Evolutionary conservation across 2,888 invertebrate species (phyloP), one percentile per base, ranked within the genome.

Genomic region (Candidula unifasciata): DNA sequence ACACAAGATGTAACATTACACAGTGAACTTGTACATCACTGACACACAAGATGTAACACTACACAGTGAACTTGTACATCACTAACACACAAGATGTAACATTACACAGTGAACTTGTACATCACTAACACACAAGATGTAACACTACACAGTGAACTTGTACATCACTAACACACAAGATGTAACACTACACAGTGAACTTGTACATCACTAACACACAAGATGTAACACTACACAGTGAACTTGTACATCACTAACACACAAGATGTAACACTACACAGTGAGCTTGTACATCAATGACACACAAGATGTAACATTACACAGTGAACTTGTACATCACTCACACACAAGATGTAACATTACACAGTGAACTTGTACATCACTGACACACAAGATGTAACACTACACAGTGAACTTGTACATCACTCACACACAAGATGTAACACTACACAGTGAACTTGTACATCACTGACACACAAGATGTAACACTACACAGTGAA

Each of bases 381-480:
- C 68, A 33, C 1, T 68, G 16, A 68, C 16, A 18, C 33, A 44
- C 13, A 44, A 44, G 44, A 44, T 13, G 13, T 10, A 13, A 44
- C 44, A 44, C 44, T 10, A 44, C 6, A n/a, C 6, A 44, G 44
- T 44, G 5, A 21, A 60, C 24, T 1, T 24, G 18, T 16, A 13
- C n/a, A 60, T 6, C n/a, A n/a, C 10, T 18, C 18, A 60, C 60
- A 60, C 3, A 16, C 18, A 18, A 60, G 18, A n/a, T 18, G 18
- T 18, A 16, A 60, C 44, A 44, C n/a, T 60, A 60, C 5, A 60
- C 60, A 60, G n/a, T 60, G 16, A 60, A 60, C 18, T 24, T n/a
- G 98, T 90, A 98, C 99, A 85, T 99, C 96, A 24, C 99, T 99
- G 87, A 98, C 94, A 24, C n/a, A n/a, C n/a, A n/a, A n/a, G n/a